Evolutionary conservation across 2,797 vertebrate genomes (phyloP).

Genomic region (Bradypodion pumilum): DNA sequence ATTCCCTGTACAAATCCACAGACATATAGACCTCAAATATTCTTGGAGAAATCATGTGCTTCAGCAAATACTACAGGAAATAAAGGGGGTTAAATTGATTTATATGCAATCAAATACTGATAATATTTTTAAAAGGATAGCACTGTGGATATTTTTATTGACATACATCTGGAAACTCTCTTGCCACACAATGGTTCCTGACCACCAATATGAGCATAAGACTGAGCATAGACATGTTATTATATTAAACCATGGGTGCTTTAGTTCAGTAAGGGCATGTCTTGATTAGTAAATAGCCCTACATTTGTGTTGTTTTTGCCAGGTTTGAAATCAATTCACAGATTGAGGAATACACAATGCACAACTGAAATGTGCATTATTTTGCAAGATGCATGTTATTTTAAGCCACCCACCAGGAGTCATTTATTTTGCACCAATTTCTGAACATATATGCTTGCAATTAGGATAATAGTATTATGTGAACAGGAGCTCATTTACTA

Average conservation of each 20-base stretch:
- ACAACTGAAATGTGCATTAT: no score
- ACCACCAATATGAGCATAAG: not conserved
- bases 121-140: not conserved
- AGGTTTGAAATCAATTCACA: no score
- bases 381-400: no score
- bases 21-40: not conserved
- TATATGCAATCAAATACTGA: not conserved
- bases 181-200: not conserved
- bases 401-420: no score
- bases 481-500: not conserved
- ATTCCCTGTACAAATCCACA: not conserved
- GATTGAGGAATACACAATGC: no score
- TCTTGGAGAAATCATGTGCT: not conserved
- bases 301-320: no score
- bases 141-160: not conserved
- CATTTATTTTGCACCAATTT: not conserved
- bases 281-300: no score
- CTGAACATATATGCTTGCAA: not conserved
- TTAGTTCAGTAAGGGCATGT: no score
- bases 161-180: not conserved
- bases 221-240: not conserved
- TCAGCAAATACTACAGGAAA: not conserved
- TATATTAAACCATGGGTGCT: not conserved
- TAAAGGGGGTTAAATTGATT: not conserved
- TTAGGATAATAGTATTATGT: not conserved